Conservation (phyloP, 2,888 invertebrate species). For the Rhabditophanes sp. region DNA sequence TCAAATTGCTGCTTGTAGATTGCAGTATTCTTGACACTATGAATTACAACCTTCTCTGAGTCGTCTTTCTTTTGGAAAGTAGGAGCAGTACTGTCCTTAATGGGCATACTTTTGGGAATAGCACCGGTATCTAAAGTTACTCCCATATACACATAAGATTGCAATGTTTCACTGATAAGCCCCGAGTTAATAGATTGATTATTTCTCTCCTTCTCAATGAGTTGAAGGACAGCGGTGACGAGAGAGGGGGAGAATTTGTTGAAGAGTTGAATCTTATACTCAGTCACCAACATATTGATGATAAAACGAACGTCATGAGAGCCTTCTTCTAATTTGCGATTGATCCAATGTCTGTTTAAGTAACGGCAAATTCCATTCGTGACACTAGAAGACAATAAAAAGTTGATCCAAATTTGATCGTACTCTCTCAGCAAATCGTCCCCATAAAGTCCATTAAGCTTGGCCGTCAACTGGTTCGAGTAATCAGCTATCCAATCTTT, state of each 20-base stretch:
- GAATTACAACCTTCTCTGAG: too few species aligned
- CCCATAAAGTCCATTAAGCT: slow-evolving; percentile 74
- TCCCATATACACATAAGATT: too few species aligned
- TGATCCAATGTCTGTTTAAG: slow-evolving; percentile 94
- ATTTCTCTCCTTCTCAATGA: slow-evolving; percentile 85
- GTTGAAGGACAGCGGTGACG: slow-evolving; percentile 84
- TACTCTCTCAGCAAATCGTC: slow-evolving; percentile 89
- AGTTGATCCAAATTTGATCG: slow-evolving; percentile 92
- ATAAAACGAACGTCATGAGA: slow-evolving; percentile 71
- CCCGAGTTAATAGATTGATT: slow-evolving; percentile 91
- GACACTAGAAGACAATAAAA: slow-evolving; percentile 50
- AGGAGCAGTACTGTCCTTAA: too few species aligned
- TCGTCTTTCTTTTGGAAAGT: too few species aligned
- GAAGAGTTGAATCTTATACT: slow-evolving; percentile 90
- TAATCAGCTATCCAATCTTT: too few species aligned
- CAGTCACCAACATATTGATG: slow-evolving; percentile 69
- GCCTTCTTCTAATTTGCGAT: slow-evolving; percentile 92
- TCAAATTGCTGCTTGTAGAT: slow-evolving; percentile 61
- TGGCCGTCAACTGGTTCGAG: too few species aligned
- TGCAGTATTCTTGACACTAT: slow-evolving; percentile 10
- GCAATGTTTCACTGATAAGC: too few species aligned
- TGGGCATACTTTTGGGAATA: too few species aligned
- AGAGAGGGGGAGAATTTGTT: slow-evolving; percentile 72
- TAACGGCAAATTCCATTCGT: slow-evolving; percentile 92
- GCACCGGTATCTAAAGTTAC: too few species aligned